phyloP scores from a whole-genome alignment of 2,888 invertebrate species.

The Sycophila texana region DNA sequence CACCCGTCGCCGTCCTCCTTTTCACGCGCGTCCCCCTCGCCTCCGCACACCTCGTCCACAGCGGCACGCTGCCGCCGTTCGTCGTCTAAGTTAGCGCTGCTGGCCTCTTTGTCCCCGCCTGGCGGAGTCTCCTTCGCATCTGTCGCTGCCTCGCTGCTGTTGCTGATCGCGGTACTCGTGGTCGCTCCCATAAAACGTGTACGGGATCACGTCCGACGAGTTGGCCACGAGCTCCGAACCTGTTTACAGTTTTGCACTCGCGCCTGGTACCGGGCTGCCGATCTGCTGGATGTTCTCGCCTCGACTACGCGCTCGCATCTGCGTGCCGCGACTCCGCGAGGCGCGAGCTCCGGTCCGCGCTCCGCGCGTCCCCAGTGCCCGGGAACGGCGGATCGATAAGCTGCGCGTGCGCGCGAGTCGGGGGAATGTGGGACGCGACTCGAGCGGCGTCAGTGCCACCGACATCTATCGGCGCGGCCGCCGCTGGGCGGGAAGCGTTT shows the following conservation, averaged over 20 bases:
- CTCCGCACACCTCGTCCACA: neutral
- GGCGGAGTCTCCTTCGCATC: neutral
- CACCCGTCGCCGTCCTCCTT: neutral
- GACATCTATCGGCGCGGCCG: neutral
- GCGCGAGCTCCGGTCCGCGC: neutral
- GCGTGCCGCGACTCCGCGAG: conserved; percentile 9
- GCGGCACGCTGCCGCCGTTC: neutral
- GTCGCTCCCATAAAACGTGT: neutral
- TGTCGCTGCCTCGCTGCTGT: no score
- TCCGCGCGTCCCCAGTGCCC: conserved; percentile 8
- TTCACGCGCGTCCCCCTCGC: neutral
- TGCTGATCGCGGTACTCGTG: neutral
- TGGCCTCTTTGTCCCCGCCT: neutral
- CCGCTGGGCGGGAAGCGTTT: neutral
- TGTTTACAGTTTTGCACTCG: neutral
- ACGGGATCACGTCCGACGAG: neutral
- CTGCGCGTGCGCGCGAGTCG: conserved; percentile 34
- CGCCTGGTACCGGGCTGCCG: no score
- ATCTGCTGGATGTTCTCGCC: neutral
- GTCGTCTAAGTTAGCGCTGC: neutral
- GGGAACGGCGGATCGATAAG: conserved; percentile 21
- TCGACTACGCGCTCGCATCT: conserved; percentile 15
- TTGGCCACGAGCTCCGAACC: neutral
- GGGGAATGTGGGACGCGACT: conserved; percentile 23
- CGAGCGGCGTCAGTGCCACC: neutral